phyloP scores from a whole-genome alignment of 2,888 invertebrate species.

The Caenorhabditis doughertyi region DNA sequence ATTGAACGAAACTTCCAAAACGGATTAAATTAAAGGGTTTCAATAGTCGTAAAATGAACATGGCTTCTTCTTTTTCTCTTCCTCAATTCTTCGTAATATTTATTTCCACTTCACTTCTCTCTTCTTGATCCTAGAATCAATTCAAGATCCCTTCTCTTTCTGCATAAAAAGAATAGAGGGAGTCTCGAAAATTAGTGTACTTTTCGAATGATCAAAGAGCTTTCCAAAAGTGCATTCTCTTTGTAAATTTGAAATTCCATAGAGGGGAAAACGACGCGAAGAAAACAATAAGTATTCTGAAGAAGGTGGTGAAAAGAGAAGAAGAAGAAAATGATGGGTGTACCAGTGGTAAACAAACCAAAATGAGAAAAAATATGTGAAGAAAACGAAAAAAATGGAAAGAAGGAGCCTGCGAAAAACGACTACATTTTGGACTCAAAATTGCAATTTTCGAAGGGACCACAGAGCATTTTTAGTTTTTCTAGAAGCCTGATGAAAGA shows the following conservation, averaged over 20 bases:
- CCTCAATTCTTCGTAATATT: background rate
- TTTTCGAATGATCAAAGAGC: slow-evolving; percentile 42
- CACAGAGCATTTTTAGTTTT: background rate
- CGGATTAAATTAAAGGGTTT: background rate
- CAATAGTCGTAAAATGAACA: no score
- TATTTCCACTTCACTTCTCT: slow-evolving; percentile 12
- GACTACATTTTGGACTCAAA: slow-evolving; percentile 49
- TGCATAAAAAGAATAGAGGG: background rate
- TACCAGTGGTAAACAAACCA: slow-evolving; percentile 44
- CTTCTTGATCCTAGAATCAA: no score
- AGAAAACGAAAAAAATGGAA: background rate
- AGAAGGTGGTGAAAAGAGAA: background rate
- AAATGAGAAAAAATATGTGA: slow-evolving; percentile 42
- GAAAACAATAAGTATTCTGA: slow-evolving; percentile 23
- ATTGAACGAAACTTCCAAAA: background rate
- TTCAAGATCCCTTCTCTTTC: background rate
- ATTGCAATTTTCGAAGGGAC: background rate
- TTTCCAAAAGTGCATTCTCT: background rate
- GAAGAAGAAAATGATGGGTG: background rate
- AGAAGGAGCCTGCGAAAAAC: slow-evolving; percentile 8
- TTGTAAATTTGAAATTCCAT: slow-evolving; percentile 4
- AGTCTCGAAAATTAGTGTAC: slow-evolving; percentile 18
- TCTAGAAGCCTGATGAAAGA: no score
- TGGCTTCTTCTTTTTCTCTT: no score
- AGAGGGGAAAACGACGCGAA: background rate